phyloP scores from a whole-genome alignment of 2,113 vertebrate species.

The Urocolius indicus region DNA sequence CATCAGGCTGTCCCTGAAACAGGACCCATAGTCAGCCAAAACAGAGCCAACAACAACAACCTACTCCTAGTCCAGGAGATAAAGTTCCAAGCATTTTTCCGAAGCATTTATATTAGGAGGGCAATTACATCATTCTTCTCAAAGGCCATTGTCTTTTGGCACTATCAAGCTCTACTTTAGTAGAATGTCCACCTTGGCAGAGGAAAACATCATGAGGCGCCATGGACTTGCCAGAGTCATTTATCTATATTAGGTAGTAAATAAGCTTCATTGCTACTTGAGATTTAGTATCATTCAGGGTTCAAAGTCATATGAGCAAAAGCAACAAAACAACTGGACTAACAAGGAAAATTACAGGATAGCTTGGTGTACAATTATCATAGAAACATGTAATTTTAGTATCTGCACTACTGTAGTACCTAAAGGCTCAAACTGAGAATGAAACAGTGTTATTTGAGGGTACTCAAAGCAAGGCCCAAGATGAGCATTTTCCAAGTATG shows the following conservation, averaged over 20 bases:
- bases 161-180: background rate
- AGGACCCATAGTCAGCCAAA: background rate
- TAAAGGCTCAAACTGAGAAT: background rate
- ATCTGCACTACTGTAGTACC: background rate
- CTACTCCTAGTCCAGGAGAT: background rate
- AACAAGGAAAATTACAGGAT: background rate
- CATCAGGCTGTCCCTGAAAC: background rate
- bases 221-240: background rate
- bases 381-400: background rate
- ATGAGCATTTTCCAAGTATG: background rate
- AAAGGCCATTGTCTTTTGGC: background rate
- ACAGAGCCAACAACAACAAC: background rate
- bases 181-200: background rate
- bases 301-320: background rate
- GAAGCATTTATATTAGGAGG: background rate
- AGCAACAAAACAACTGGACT: background rate
- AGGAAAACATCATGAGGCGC: background rate
- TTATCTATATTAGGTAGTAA: background rate
- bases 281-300: background rate
- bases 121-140: background rate
- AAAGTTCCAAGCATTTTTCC: background rate
- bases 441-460: background rate
- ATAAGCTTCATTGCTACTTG: background rate
- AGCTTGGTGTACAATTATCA: background rate
- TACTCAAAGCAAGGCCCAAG: background rate